Evolutionary conservation across 2,888 invertebrate species (phyloP).

Genomic region (Dendrolimus houi): DNA sequence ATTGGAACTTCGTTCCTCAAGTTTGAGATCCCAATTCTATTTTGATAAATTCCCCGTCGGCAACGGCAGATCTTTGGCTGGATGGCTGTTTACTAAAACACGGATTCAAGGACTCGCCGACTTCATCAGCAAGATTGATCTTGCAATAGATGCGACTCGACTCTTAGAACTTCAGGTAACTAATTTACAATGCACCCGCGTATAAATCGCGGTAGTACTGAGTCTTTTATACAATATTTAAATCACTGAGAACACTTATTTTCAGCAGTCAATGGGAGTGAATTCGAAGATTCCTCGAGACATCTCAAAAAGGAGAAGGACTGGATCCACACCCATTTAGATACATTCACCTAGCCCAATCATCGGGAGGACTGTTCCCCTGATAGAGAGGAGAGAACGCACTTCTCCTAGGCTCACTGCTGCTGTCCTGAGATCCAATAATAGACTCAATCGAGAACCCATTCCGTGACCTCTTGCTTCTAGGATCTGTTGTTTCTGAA

Average conservation of each 20-base stretch:
- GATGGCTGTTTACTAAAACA: too few species aligned
- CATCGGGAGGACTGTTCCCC: constrained; percentile 63
- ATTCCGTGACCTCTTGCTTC: constrained; percentile 72
- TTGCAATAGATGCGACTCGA: too few species aligned
- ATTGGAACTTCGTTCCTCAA: too few species aligned
- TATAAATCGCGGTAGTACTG: too few species aligned
- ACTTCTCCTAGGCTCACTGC: constrained; percentile 54
- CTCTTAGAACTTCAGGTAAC: too few species aligned
- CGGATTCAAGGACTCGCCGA: too few species aligned
- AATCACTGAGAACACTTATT: not conserved
- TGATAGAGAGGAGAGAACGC: constrained; percentile 82
- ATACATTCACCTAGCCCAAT: constrained; percentile 81
- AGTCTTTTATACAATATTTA: not conserved
- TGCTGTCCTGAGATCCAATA: constrained; percentile 65
- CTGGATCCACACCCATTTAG: constrained; percentile 47
- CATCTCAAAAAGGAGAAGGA: constrained; percentile 42
- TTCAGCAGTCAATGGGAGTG: too few species aligned
- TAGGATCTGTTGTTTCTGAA: constrained; percentile 59
- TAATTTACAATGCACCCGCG: too few species aligned
- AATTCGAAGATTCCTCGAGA: constrained; percentile 23
- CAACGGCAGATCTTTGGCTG: too few species aligned
- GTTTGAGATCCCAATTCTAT: too few species aligned
- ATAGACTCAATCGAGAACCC: constrained; percentile 80
- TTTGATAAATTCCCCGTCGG: too few species aligned
- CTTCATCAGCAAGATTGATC: too few species aligned